phyloP scores from a whole-genome alignment of 64 coral and sea anemone species.

The Hydrozoanthus tunicans region DNA sequence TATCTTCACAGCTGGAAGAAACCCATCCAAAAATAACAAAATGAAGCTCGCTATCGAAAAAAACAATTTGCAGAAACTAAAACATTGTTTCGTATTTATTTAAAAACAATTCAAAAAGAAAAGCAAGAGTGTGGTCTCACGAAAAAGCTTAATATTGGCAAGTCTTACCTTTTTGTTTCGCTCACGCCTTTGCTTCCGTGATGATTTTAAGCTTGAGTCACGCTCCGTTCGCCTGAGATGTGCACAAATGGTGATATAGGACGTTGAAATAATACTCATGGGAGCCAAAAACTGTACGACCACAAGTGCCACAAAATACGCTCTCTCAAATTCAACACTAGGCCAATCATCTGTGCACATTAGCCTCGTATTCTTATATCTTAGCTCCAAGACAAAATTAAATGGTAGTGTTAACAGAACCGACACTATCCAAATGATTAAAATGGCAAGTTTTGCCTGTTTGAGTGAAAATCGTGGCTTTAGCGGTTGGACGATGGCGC shows the following conservation, averaged over 20 bases:
- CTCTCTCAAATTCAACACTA: constrained; percentile 67
- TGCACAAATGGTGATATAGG: constrained; percentile 65
- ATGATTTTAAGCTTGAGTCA: neutral
- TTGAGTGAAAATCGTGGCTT: constrained; percentile 59
- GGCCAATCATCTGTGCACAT: constrained; percentile 89
- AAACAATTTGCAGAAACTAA: no score
- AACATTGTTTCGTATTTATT: no score
- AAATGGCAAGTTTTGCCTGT: constrained; percentile 62
- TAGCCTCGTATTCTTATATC: constrained; percentile 17
- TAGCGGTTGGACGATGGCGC: constrained; percentile 59
- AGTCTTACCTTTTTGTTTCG: constrained; percentile 76
- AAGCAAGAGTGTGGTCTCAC: no score
- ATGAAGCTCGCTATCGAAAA: no score
- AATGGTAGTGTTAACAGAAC: constrained; percentile 71
- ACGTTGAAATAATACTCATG: constrained; percentile 64
- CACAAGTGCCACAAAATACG: constrained; percentile 72
- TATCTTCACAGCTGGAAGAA: no score
- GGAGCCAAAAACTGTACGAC: constrained; percentile 81
- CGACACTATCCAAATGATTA: constrained; percentile 67
- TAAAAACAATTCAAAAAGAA: no score
- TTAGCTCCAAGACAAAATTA: constrained; percentile 63
- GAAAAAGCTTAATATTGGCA: no score
- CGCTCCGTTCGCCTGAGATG: constrained; percentile 43
- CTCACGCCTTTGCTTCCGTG: constrained; percentile 16
- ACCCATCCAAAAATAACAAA: no score